Base-by-base conservation (phyloP, 2,797 vertebrate species). In the Urosaurus nigricauda region DNA sequence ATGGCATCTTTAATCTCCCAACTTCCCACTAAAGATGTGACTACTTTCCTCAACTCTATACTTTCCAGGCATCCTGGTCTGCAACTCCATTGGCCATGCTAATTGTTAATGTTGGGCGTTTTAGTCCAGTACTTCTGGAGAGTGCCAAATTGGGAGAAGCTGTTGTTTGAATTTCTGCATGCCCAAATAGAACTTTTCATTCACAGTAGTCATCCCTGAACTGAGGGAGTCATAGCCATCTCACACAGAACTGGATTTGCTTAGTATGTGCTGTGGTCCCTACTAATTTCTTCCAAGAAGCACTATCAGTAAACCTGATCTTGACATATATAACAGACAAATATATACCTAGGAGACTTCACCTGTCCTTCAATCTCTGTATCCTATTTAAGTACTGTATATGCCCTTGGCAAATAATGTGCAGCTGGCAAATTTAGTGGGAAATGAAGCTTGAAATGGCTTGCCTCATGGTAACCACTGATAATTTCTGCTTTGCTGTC, bases 401-500 rank as follows among this genome's bases (percentile, higher is more conserved):
- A 0, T 1, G 0, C 29, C 79, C 40, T 63, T 75, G 73, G 37
- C 60, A 75, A 35, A 4, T 75, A 65, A 77, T 14, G 35, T 74
- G 13, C 47, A 60, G 58, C 2, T 79, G 19, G 47, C 26, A 37
- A 0, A 0, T 0, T 1, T 19, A 17, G 79, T 84, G 51, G 47
- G 51, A 84, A 81, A 68, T 37, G 83, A 74, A 13, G 3, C 86
- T 78, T 86, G 85, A 26, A 14, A 75, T 74, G 86, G 29, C 16
- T 53, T 65, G 91, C 73, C 73, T 91, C 6, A 9, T 79, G 83
- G 81, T 17, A 37, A 56, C 35, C 65, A 12, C 19, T n/a, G 79
- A 37, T 26, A 78, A 1, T 83, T 91, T 87, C 82, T 87, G 68
- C 7, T 35, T 58, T 24, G 0, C 4, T 24, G 71, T 35, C 40